Conservation (phyloP, 2,797 vertebrate species). For the Tolypeutes matacus region DNA sequence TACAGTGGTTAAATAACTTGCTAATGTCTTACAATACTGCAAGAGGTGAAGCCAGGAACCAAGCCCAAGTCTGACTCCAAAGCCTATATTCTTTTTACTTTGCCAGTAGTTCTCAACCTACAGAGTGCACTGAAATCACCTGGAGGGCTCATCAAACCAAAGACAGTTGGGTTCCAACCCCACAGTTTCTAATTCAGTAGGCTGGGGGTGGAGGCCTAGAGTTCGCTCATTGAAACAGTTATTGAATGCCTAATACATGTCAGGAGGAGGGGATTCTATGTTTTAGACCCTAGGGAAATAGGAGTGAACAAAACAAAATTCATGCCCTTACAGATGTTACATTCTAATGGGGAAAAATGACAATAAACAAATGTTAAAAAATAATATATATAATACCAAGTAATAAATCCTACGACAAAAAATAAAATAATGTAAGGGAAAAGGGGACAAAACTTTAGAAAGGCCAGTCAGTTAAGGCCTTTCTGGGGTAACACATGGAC, state of each 20-base stretch:
- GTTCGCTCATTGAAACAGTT: constrained; percentile 13
- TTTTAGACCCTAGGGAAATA: constrained; percentile 27
- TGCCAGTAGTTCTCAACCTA: not conserved
- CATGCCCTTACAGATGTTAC: not conserved
- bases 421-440: not conserved
- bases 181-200: not conserved
- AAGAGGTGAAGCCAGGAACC: not conserved
- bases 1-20: constrained; percentile 37
- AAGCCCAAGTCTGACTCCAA: not conserved
- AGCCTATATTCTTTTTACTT: not conserved
- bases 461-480: not conserved
- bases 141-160: not conserved
- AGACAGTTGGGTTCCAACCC: not conserved
- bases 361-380: constrained; percentile 16
- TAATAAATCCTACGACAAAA: constrained; percentile 1
- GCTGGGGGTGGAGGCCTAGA: not conserved
- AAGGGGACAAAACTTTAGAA: constrained; percentile 3
- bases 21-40: not conserved
- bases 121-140: not conserved
- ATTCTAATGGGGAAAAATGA: not conserved
- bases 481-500: not conserved
- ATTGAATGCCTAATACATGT: not conserved
- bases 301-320: not conserved
- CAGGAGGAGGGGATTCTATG: not conserved
- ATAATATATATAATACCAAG: not conserved